These are phyloP conservation scores for Crocidura indochinensis DNA, from an alignment of 2,797 vertebrate genomes.

Conservation along the genomic window DNA sequence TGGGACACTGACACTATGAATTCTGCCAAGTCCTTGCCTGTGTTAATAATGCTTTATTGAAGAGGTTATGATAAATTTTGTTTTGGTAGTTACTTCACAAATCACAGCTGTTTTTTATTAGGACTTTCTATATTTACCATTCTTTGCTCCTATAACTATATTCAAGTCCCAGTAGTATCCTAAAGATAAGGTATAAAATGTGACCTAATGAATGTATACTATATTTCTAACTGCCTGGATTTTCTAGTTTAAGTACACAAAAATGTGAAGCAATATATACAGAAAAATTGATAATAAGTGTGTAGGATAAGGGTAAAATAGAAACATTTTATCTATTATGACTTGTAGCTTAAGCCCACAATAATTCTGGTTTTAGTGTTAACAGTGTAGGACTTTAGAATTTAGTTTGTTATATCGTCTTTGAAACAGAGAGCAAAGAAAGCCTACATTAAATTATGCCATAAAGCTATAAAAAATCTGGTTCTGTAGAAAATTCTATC, in stretches of 20 bases:
- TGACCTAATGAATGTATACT: neutral
- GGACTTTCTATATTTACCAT: rapidly evolving
- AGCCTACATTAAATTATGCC: neutral
- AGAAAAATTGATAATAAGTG: neutral
- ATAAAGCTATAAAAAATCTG: neutral
- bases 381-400: neutral
- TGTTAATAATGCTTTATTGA: neutral
- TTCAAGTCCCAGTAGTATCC: neutral
- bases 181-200: neutral
- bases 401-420: neutral
- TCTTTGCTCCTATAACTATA: neutral
- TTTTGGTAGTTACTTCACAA: neutral
- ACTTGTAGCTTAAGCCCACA: neutral
- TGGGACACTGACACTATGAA: neutral
- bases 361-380: neutral
- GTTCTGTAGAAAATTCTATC: neutral
- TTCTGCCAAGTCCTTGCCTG: neutral
- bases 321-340: neutral
- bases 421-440: neutral
- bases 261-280: neutral
- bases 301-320: neutral
- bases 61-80: neutral
- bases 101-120: neutral
- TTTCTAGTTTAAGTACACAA: neutral
- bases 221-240: neutral